phyloP scores from a whole-genome alignment of 2,888 invertebrate genomes.

The Pterostichus niger region DNA sequence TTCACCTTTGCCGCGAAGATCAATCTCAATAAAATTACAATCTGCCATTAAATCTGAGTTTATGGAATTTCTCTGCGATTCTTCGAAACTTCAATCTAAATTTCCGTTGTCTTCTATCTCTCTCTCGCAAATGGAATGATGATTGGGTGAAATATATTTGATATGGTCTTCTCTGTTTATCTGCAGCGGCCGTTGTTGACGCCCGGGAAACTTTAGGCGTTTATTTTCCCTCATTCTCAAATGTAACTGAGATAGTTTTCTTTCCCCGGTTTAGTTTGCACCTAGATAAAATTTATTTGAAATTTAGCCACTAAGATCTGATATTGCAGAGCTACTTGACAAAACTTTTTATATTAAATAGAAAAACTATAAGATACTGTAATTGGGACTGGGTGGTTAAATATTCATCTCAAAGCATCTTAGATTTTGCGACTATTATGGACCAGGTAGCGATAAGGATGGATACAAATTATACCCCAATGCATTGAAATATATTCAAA shows the following conservation, averaged over 20 bases:
- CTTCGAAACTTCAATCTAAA: constrained; percentile 48
- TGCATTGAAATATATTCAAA: too few species aligned
- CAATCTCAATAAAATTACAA: constrained; percentile 60
- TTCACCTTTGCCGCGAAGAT: constrained; percentile 21
- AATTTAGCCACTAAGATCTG: too few species aligned
- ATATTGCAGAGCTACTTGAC: too few species aligned
- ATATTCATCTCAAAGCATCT: too few species aligned
- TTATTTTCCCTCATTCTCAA: constrained; percentile 5
- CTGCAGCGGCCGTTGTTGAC: constrained; percentile 9
- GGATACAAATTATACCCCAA: too few species aligned
- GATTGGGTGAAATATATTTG: constrained; percentile 59
- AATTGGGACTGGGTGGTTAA: too few species aligned
- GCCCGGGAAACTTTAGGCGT: constrained; percentile 1
- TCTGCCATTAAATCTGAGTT: constrained; percentile 56
- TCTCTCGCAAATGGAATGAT: constrained; percentile 55
- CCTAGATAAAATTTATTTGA: too few species aligned
- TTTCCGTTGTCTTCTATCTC: constrained; percentile 34
- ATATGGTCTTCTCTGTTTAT: constrained; percentile 52
- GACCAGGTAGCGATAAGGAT: too few species aligned
- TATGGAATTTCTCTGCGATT: constrained; percentile 51
- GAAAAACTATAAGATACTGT: too few species aligned
- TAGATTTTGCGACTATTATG: too few species aligned
- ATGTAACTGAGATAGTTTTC: constrained; percentile 12
- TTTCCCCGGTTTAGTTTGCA: background rate
- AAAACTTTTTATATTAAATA: too few species aligned